phyloP scores from a whole-genome alignment of 2,113 vertebrate genomes.

The Pteropus alecto region DNA sequence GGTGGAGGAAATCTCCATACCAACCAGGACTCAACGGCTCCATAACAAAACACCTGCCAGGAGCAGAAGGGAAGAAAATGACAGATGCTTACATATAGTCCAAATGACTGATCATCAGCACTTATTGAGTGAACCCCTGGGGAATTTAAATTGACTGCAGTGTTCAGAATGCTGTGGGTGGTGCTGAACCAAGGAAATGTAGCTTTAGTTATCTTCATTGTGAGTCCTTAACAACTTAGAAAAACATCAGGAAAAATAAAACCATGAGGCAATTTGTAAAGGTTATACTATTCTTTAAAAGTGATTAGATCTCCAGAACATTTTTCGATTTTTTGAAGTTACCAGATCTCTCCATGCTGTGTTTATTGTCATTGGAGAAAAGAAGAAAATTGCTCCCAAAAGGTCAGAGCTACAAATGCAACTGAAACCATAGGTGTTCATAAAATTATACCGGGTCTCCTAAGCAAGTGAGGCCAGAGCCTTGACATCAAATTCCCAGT shows the following conservation, averaged over 20 bases:
- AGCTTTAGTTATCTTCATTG: neutral
- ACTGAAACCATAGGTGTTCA: neutral
- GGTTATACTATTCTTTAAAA: neutral
- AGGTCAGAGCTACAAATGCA: neutral
- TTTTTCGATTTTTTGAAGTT: neutral
- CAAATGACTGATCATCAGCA: neutral
- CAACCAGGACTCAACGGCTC: neutral
- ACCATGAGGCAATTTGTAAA: neutral
- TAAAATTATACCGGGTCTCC: neutral
- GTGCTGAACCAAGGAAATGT: neutral
- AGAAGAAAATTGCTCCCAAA: neutral
- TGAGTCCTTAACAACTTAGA: neutral
- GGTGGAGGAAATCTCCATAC: neutral
- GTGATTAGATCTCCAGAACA: neutral
- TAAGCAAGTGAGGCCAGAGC: neutral
- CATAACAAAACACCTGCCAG: neutral
- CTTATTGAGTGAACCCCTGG: neutral
- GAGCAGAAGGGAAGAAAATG: neutral
- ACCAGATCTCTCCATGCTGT: neutral
- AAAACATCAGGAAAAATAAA: constrained; percentile 6
- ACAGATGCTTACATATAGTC: neutral
- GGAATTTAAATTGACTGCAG: neutral
- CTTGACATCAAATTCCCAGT: neutral
- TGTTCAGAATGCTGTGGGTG: neutral
- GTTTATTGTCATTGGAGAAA: neutral